Conservation (phyloP, 2,797 vertebrate species). For the Xenops minutus region DNA sequence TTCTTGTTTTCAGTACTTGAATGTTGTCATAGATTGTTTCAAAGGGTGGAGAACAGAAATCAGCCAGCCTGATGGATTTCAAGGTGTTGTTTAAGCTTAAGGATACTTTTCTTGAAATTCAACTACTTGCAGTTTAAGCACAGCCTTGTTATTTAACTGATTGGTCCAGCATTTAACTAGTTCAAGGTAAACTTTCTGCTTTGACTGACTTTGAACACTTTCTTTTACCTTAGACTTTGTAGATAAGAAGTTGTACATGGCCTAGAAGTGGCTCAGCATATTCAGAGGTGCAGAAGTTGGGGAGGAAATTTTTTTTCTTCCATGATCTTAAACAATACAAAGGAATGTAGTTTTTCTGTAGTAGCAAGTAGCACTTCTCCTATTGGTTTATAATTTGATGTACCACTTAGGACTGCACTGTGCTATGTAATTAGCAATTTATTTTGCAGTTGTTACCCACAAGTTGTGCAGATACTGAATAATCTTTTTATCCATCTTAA, state of each 20-base stretch:
- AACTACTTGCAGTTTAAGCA: not conserved
- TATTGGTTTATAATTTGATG: not conserved
- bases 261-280: not conserved
- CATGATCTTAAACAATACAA: not conserved
- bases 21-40: not conserved
- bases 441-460: not conserved
- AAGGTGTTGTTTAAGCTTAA: slow-evolving; percentile 10
- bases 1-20: slow-evolving; percentile 21
- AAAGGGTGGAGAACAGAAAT: not conserved
- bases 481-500: not conserved
- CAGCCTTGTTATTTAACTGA: not conserved
- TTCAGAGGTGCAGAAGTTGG: not conserved
- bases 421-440: not conserved
- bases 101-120: slow-evolving; percentile 11
- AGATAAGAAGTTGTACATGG: not conserved
- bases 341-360: not conserved
- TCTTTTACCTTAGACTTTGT: not conserved
- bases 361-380: not conserved
- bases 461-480: not conserved
- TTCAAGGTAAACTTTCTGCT: not conserved
- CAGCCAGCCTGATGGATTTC: not conserved
- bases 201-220: not conserved
- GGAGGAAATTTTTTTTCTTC: not conserved
- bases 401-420: not conserved
- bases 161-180: not conserved